Conservation (phyloP, 2,113 vertebrate genomes). For the Tetrao urogallus region DNA sequence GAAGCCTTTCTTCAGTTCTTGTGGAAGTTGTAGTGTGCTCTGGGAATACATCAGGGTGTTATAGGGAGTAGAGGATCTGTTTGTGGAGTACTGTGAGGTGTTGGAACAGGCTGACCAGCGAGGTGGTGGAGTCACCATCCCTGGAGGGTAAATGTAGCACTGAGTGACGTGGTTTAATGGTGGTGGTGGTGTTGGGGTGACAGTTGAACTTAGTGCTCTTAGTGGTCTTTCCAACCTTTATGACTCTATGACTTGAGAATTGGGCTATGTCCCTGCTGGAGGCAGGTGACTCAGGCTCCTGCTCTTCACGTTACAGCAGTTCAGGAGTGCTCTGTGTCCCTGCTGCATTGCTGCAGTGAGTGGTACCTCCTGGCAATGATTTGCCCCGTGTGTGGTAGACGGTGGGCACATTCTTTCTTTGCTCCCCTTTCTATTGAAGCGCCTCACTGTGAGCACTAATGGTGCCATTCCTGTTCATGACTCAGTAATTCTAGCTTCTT, state of each 20-base stretch:
- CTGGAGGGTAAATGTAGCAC: too few relatives aligned
- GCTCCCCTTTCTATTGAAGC: background rate
- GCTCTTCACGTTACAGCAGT: background rate
- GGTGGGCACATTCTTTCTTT: background rate
- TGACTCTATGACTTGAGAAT: background rate
- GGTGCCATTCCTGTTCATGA: background rate
- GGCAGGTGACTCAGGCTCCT: background rate
- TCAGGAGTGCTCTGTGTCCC: background rate
- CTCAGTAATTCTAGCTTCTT: slow-evolving; percentile 21
- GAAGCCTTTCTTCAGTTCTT: background rate
- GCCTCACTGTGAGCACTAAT: background rate
- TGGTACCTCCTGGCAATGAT: background rate
- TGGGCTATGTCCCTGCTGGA: background rate
- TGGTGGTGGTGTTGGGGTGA: too few relatives aligned
- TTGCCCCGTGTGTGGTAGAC: background rate
- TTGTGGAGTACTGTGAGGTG: background rate
- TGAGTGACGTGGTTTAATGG: too few relatives aligned
- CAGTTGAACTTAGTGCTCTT: too few relatives aligned
- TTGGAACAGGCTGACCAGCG: too few relatives aligned
- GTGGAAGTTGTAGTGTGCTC: background rate
- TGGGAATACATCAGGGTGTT: background rate
- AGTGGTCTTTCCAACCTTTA: too few relatives aligned
- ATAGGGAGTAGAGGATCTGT: background rate
- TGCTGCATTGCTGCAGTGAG: background rate
- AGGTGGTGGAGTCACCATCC: too few relatives aligned